Evolutionary conservation across 2,888 invertebrate genomes (phyloP), one percentile per base, ranked within the genome.

Genomic region (Tenthredo amoena): DNA sequence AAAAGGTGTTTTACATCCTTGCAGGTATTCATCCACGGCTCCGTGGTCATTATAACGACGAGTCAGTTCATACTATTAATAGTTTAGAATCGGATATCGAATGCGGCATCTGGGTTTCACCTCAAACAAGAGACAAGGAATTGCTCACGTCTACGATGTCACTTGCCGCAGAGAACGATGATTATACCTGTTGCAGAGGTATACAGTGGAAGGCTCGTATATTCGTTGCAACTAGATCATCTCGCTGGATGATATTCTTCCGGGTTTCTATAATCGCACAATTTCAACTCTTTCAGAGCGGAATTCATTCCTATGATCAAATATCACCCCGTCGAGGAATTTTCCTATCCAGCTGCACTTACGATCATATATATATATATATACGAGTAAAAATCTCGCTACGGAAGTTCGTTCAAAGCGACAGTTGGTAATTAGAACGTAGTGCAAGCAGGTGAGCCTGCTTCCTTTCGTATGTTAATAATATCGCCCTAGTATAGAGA

Each of bases 81-180:
- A 81, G 81, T 62, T 81, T 50, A 58, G 40, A 81, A 62, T 81
- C 40, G 37, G 62, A 81, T 81, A 81, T 81, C 81, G 26, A 62
- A 81, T 68, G 62, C 81, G 81, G 62, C 81, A 62, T 81, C 58
- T 77, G 6, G 1, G 77, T 55, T 77, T 77, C 40, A 77, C 37
- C 77, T 55, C 40, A 74, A 77, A 50, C 77, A 40, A 62, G 58
- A 40, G 81, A 81, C 34, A 81, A 21, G 62, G 34, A 81, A 81
- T 81, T 81, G 81, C 81, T 18, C 34, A 40, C 81, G 62, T 77
- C 81, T 10, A 40, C 81, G n/a, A 81, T 31, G 81, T 74, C 72
- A 43, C 72, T 74, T 43, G 72, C 50, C 31, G 15, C 47, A 4
- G 21, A 34, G 50, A 26, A 34, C 68, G 72, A 21, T 74, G 72